Conservation (phyloP, 2,113 vertebrate species). For the Bubalus kerabau region DNA sequence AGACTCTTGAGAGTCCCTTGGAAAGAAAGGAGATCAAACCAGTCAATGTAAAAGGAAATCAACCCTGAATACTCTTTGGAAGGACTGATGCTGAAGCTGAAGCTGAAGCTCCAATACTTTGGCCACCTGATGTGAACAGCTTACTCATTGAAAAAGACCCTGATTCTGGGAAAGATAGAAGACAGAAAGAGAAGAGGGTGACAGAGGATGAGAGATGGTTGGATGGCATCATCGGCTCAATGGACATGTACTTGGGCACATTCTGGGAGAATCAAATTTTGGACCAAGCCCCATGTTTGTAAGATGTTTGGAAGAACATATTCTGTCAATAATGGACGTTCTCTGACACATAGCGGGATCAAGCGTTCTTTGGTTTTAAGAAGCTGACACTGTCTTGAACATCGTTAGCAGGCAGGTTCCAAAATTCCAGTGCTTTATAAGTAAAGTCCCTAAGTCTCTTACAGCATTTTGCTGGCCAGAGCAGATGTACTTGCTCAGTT, state of each 20-base stretch:
- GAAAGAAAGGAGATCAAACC: neutral
- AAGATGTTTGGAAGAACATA: neutral
- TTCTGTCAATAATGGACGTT: neutral
- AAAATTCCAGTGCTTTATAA: slow-evolving; percentile 10
- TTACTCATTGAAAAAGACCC: neutral
- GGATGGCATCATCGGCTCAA: neutral
- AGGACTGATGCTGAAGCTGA: neutral
- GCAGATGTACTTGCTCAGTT: neutral
- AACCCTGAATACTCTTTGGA: neutral
- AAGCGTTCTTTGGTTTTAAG: neutral
- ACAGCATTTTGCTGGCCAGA: slow-evolving; percentile 20
- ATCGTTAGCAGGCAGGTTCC: neutral
- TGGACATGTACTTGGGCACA: neutral
- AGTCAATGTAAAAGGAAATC: neutral
- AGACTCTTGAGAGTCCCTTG: neutral
- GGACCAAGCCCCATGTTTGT: neutral
- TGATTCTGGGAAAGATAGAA: neutral
- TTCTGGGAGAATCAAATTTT: neutral
- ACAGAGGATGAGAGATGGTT: neutral
- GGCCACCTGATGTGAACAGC: neutral
- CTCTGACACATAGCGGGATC: neutral
- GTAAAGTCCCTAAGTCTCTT: slow-evolving; percentile 27
- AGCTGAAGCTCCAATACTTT: neutral
- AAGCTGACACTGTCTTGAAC: neutral
- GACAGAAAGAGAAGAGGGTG: neutral